Evolutionary conservation across 2,888 invertebrate genomes (phyloP).

Genomic region (Actias luna): DNA sequence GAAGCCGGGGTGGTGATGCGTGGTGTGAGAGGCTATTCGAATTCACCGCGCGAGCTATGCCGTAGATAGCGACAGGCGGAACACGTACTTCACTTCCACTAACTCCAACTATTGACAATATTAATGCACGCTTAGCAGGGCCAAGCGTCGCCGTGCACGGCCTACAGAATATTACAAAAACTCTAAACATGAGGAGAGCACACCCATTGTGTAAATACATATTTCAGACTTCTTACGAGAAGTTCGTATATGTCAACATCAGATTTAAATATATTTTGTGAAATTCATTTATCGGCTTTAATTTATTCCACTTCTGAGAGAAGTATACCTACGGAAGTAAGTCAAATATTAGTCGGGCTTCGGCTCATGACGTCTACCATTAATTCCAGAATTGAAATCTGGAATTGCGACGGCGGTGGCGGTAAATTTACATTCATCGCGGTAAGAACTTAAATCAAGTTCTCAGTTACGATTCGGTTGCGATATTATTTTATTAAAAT

Average conservation of each 20-base stretch:
- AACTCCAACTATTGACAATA: constrained; percentile 82
- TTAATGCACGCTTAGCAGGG: constrained; percentile 80
- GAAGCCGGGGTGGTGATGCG: constrained; percentile 40
- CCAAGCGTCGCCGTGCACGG: constrained; percentile 68
- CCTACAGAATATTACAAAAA: constrained; percentile 61
- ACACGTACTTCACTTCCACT: constrained; percentile 81
- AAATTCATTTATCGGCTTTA: constrained; percentile 59
- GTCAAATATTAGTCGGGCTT: constrained; percentile 78
- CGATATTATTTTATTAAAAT: constrained; percentile 82
- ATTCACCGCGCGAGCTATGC: constrained; percentile 78
- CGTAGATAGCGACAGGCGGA: constrained; percentile 81
- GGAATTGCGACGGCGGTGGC: constrained; percentile 75
- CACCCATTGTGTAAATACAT: background rate
- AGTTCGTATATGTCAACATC: background rate
- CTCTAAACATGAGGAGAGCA: constrained; percentile 19
- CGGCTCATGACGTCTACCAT: constrained; percentile 76
- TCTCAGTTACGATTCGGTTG: constrained; percentile 82
- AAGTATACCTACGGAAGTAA: constrained; percentile 72
- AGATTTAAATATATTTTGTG: constrained; percentile 22
- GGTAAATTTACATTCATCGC: constrained; percentile 81
- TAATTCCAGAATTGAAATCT: constrained; percentile 82
- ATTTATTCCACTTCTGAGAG: constrained; percentile 77
- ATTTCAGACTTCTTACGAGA: background rate
- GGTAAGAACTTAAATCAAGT: constrained; percentile 82
- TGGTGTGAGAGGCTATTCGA: constrained; percentile 73